phyloP scores from a whole-genome alignment of 2,888 invertebrate species.

The Xestia c-nigrum region DNA sequence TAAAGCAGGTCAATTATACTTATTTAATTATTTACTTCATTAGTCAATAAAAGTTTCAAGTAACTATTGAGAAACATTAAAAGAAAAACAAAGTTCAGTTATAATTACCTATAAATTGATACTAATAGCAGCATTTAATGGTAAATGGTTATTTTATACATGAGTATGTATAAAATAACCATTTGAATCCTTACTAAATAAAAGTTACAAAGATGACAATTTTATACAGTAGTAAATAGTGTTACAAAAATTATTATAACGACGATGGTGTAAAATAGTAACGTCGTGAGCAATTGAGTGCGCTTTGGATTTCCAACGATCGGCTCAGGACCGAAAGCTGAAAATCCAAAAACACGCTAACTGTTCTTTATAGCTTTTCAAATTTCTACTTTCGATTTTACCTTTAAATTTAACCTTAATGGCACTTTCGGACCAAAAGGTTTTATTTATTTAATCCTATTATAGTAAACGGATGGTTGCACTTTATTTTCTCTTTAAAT shows the following conservation, averaged over 20 bases:
- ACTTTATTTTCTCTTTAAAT: conserved; percentile 31
- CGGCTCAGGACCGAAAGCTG: neutral
- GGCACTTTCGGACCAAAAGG: conserved; percentile 50
- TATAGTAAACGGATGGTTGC: conserved; percentile 46
- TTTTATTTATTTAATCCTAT: conserved; percentile 21
- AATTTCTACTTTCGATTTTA: neutral
- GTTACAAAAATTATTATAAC: conserved; percentile 27
- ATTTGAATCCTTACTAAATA: neutral
- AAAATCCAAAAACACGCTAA: neutral
- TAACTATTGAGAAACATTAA: neutral
- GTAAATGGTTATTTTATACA: too few species aligned
- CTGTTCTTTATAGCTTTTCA: neutral
- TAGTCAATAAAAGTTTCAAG: neutral
- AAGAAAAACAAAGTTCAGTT: neutral
- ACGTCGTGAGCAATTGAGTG: neutral
- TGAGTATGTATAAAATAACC: neutral
- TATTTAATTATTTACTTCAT: conserved; percentile 11
- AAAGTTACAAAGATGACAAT: neutral
- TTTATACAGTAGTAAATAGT: conserved; percentile 25
- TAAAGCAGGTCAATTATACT: neutral
- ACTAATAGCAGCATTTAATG: conserved; percentile 2
- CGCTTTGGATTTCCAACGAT: neutral
- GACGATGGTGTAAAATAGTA: neutral
- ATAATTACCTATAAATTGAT: conserved; percentile 12
- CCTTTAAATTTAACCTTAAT: conserved; percentile 32